Evolutionary conservation across 2,113 vertebrate species (phyloP), one percentile per base, ranked within the genome.

Genomic region (Malurus alboscapulatus): DNA sequence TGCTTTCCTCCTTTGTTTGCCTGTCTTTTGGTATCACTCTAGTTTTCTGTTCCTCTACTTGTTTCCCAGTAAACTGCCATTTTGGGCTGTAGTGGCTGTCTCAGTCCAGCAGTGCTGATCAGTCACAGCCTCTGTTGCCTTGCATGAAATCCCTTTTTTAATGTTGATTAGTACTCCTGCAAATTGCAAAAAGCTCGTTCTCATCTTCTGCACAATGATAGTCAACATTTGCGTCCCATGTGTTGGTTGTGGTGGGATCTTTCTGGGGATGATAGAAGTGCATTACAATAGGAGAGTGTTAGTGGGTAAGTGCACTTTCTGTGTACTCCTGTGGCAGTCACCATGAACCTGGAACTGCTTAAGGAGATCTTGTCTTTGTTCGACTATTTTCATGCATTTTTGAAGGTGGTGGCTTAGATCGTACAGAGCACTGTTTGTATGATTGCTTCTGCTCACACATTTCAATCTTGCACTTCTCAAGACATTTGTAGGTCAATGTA

Each of bases 361-460:
- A 63, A 73, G 78, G 66, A 84, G 57, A 55, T 38, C 5, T 7
- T 89, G 72, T 68, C 81, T 97, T 94, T 93, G 48, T 96, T 96
- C 85, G 92, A 57, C n/a, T 59, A 81, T 84, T 92, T 93, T 94
- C 90, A 91, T 96, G 84, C 94, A 78, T 95, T 96, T 96, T 97
- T 96, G 59, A 91, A 93, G 79, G 48, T 87, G 42, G 69, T 92
- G 38, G 78, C 80, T 82, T 84, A 67, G 68, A 63, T 57, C 0
- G 1, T 84, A 44, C 29, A 55, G 87, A 90, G 87, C 78, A 26
- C 73, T 94, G 81, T 94, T 96, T 73, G 30, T 94, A 4, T 87
- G 93, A 93, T 83, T 77, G 66, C 44, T 94, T 93, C 94, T 85
- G 88, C 93, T 95, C 88, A 72, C 73, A 97, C 94, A 94, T 96